phyloP scores from a whole-genome alignment of 2,113 vertebrate genomes.

The Nothoprocta perdicaria region DNA sequence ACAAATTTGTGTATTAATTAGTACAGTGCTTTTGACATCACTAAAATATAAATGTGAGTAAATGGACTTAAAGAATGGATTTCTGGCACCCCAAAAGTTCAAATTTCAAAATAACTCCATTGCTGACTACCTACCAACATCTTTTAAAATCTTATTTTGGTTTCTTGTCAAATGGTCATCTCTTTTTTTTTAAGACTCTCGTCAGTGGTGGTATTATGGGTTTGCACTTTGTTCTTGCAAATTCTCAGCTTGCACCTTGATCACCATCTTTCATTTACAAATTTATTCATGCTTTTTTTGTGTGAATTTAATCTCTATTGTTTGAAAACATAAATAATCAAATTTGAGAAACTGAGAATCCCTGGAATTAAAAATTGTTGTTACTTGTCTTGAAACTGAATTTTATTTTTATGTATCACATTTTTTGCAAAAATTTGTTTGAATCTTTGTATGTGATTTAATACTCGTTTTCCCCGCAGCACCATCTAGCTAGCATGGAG shows the following conservation, averaged over 20 bases:
- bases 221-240: background rate
- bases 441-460: background rate
- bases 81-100: background rate
- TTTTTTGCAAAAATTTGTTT: background rate
- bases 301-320: background rate
- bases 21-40: background rate
- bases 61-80: background rate
- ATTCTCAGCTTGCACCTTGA: fast-evolving
- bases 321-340: slow-evolving; percentile 4
- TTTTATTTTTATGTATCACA: background rate
- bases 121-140: background rate
- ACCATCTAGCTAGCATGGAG: background rate
- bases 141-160: background rate
- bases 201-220: background rate
- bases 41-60: background rate
- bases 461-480: background rate
- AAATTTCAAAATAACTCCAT: background rate
- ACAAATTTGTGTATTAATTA: slow-evolving; percentile 1
- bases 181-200: background rate
- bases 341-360: background rate
- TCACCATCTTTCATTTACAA: background rate
- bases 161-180: background rate
- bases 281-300: background rate
- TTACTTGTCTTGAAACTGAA: background rate
- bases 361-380: background rate